Conservation (phyloP, 2,888 invertebrate genomes). For the Pristionchus japonicus region DNA sequence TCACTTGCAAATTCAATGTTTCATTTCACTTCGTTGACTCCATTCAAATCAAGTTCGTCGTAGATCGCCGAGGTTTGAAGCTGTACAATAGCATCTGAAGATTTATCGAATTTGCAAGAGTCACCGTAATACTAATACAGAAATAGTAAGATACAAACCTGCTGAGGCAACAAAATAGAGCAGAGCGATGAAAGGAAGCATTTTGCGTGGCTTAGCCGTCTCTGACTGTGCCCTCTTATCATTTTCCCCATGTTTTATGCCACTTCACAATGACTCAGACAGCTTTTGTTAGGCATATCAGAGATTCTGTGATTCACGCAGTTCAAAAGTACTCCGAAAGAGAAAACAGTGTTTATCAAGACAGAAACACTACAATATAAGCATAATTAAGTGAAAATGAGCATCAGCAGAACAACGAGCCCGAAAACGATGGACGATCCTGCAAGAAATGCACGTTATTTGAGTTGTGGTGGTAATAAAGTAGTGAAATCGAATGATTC, state of each 20-base stretch:
- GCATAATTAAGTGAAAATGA: neutral
- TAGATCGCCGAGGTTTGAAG: neutral
- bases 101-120: too few species aligned
- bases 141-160: neutral
- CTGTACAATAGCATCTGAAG: neutral
- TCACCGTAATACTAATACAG: too few species aligned
- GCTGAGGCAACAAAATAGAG: neutral
- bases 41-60: neutral
- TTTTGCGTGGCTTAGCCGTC: conserved; percentile 79
- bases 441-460: neutral
- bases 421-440: neutral
- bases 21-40: neutral
- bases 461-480: neutral
- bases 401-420: neutral
- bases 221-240: conserved; percentile 25
- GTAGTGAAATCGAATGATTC: neutral
- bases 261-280: neutral
- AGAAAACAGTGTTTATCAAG: neutral
- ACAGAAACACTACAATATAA: neutral
- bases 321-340: neutral
- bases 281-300: neutral
- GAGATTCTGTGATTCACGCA: neutral
- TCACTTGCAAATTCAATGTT: too few species aligned
- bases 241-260: neutral
- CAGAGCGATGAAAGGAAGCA: conserved; percentile 77